A percentile compares a stretch with the other conserved stretches of the same genome.
These are phyloP conservation scores for Anniella stebbinsi DNA, from an alignment of 2,797 vertebrate genomes.

Conservation along the genomic window DNA sequence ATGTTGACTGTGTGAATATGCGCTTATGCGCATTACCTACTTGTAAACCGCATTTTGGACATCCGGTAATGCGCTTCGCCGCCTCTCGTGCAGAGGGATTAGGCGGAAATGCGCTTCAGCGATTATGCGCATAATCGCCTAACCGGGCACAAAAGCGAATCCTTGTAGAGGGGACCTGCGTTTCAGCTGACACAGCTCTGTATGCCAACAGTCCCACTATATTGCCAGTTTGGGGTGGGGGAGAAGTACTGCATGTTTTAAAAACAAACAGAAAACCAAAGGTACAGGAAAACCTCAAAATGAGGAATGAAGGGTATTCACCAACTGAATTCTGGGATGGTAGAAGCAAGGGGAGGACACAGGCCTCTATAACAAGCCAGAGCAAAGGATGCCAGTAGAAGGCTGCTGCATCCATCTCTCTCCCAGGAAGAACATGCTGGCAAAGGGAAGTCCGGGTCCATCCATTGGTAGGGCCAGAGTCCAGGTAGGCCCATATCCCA, in stretches of 20 bases:
- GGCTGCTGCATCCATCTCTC: not conserved
- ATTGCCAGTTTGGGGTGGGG: not conserved
- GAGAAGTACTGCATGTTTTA: not conserved
- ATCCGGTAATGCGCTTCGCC: no score
- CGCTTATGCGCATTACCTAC: no score
- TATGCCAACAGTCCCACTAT: not conserved
- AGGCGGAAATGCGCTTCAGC: no score
- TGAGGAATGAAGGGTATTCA: not conserved
- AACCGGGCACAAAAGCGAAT: no score
- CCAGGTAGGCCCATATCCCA: no score
- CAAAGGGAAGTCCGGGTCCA: not conserved
- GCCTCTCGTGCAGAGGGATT: no score
- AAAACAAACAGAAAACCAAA: not conserved
- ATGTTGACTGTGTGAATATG: no score
- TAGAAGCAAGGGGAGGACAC: not conserved
- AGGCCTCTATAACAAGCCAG: not conserved
- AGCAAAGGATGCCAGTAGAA: not conserved
- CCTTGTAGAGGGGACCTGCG: no score
- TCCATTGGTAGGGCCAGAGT: not conserved
- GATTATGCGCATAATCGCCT: no score
- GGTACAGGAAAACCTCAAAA: not conserved
- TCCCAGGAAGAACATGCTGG: not conserved
- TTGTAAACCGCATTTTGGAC: no score
- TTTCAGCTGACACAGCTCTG: not conserved
- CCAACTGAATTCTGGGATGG: not conserved